Conservation (phyloP, 2,888 invertebrate genomes). For the Acleris laterana region DNA sequence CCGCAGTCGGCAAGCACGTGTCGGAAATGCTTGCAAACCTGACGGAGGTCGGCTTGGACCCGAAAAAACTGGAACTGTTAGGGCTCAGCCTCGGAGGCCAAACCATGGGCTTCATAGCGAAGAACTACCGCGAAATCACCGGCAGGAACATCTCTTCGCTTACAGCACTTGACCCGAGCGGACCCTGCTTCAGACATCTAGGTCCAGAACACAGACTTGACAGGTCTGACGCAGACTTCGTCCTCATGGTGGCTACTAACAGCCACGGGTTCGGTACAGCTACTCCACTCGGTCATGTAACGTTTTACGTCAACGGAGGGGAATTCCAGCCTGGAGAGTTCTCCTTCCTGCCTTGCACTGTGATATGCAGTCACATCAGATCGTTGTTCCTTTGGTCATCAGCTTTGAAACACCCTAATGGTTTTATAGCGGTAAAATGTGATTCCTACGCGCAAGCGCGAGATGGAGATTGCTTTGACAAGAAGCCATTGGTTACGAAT, state of each 20-base stretch:
- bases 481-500: slow-evolving; percentile 52
- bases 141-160: slow-evolving; percentile 42
- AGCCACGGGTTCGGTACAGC: slow-evolving; percentile 45
- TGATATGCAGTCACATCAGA: slow-evolving; percentile 56
- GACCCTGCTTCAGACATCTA: slow-evolving; percentile 45
- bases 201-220: slow-evolving; percentile 43
- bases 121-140: slow-evolving; percentile 42
- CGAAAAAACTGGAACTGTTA: slow-evolving; percentile 41
- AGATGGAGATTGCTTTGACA: slow-evolving; percentile 52
- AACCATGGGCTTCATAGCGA: slow-evolving; percentile 47
- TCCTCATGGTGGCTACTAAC: slow-evolving; percentile 44
- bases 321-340: slow-evolving; percentile 60
- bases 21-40: slow-evolving; percentile 44
- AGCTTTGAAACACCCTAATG: slow-evolving; percentile 51
- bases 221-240: slow-evolving; percentile 45
- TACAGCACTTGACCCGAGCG: slow-evolving; percentile 45
- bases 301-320: slow-evolving; percentile 50
- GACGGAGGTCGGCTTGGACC: slow-evolving; percentile 41
- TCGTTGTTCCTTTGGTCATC: slow-evolving; percentile 55
- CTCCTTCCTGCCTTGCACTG: slow-evolving; percentile 52
- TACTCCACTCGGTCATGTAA: slow-evolving; percentile 44
- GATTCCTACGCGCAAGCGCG: slow-evolving; percentile 56
- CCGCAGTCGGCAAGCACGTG: slow-evolving; percentile 40
- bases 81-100: slow-evolving; percentile 47
- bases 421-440: slow-evolving; percentile 58